Evolutionary conservation across 2,888 invertebrate species (phyloP).

Genomic region (Podabrus alpinus): DNA sequence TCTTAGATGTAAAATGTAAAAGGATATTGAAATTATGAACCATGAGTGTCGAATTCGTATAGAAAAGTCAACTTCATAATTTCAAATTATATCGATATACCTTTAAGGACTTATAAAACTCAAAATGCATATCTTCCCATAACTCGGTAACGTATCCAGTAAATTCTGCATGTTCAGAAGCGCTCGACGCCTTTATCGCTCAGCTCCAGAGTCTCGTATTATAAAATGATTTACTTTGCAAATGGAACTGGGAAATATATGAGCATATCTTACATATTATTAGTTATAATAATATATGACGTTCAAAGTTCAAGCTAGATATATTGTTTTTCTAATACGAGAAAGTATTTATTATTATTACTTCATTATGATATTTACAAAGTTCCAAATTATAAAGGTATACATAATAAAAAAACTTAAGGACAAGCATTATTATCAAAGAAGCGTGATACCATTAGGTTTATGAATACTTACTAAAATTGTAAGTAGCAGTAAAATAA

Average conservation of each 20-base stretch:
- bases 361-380: not conserved
- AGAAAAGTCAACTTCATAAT: conserved; percentile 39
- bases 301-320: conserved; percentile 33
- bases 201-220: conserved; percentile 49
- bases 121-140: conserved; percentile 49
- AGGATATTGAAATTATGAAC: conserved; percentile 16
- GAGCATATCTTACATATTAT: conserved; percentile 48
- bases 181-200: conserved; percentile 50
- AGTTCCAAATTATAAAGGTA: not conserved
- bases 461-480: not conserved
- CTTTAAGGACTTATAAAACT: conserved; percentile 47
- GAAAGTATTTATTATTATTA: conserved; percentile 1
- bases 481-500: not conserved
- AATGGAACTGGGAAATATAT: conserved; percentile 51
- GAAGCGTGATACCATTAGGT: not conserved
- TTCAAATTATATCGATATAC: conserved; percentile 46
- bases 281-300: conserved; percentile 46
- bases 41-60: conserved; percentile 10
- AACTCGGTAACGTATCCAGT: conserved; percentile 45
- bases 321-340: conserved; percentile 23
- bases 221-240: conserved; percentile 51
- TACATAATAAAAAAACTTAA: no score
- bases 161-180: conserved; percentile 46
- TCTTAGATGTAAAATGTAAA: not conserved
- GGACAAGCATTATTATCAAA: no score